Evolutionary conservation across 2,113 vertebrate species (phyloP), one percentile per base, ranked within the genome.

Genomic region (Phylloscopus trochiloides): DNA sequence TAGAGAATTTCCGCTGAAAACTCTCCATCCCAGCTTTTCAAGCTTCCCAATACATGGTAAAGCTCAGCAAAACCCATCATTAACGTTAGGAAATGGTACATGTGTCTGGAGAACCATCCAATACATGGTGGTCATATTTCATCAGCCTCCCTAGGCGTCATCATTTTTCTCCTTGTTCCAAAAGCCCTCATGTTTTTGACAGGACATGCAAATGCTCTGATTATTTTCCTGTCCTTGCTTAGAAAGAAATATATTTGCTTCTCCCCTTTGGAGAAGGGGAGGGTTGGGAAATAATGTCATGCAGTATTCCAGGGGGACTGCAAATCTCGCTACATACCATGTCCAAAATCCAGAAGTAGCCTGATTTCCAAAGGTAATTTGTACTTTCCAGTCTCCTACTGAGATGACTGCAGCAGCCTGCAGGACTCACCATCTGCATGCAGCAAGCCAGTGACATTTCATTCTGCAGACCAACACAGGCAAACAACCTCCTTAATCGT

Each of bases 281-380:
- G 3, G 0, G 1, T 1, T 42, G 21, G 8, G 52, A 32, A 83
- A 9, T 42, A 80, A 47, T 34, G 70, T 62, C 6, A 58, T 50
- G 25, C 20, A 61, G 29, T 43, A 71, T n/a, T 91, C 14, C 2
- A 73, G 17, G 10, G 3, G 2, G 1, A 42, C 15, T 72, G n/a
- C 15, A 80, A 73, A 48, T 84, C 43, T 90, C 47, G 71, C 51
- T 52, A 71, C 15, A 17, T n/a, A 71, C 67, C 24, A 72, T 73
- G 6, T 19, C 16, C 25, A 89, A 86, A 95, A 76, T 24, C 0
- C 38, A 79, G 29, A 79, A 79, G 38, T 1, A 76, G 51, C 14
- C 28, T 17, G 10, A 74, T 90, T 88, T 97, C 75, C 68, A 88
- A 92, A 92, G 50, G 76, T 59, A 73, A 88, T 93, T 92, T 88